Evolutionary conservation across 2,113 vertebrate genomes (phyloP).

Genomic region (Sterrhoptilus dennistouni): DNA sequence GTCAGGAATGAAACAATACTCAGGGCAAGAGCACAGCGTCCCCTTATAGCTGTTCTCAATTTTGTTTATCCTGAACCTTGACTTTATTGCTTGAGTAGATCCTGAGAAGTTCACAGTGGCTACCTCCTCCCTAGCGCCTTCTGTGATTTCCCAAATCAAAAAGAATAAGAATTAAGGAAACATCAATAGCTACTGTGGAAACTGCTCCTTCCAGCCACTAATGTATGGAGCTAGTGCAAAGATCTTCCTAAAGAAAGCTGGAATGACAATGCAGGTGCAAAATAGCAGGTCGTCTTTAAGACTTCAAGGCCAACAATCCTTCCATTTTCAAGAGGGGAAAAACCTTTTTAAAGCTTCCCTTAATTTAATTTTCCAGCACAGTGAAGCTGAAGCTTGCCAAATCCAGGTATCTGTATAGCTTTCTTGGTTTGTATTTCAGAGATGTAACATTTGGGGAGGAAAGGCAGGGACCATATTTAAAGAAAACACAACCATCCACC

Average conservation of each 20-base stretch:
- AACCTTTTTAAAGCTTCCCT: neutral
- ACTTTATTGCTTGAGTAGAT: neutral
- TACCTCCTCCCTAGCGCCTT: neutral
- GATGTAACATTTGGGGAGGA: neutral
- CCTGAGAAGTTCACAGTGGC: neutral
- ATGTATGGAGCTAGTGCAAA: neutral
- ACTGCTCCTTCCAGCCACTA: neutral
- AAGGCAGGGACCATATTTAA: neutral
- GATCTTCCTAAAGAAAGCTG: neutral
- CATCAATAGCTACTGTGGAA: neutral
- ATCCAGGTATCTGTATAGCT: neutral
- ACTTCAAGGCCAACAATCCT: neutral
- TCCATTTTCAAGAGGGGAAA: neutral
- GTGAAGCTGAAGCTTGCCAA: neutral
- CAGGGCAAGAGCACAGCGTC: rapidly evolving
- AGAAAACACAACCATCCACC: neutral
- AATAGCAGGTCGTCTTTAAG: neutral
- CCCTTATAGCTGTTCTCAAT: neutral
- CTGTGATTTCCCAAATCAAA: neutral
- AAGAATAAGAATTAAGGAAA: neutral
- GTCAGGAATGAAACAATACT: neutral
- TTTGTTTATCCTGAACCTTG: neutral
- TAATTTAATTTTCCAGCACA: neutral
- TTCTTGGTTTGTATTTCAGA: neutral
- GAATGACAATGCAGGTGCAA: neutral